A percentile compares a stretch with the other conserved stretches of the same genome.
phyloP scores from a whole-genome alignment of 2,888 invertebrate species.

The Taenaris catops region DNA sequence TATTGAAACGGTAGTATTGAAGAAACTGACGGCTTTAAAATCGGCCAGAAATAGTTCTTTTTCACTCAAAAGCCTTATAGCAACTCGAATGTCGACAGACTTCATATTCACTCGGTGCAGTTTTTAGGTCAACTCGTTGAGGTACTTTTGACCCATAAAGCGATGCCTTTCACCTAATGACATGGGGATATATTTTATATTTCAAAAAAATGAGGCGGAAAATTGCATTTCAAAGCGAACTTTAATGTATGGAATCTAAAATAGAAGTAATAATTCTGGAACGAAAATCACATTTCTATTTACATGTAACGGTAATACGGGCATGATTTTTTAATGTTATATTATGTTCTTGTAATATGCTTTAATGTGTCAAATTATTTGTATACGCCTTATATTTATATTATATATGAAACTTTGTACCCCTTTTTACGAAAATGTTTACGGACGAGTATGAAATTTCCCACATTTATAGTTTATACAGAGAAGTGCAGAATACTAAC shows the following conservation, averaged over 20 bases:
- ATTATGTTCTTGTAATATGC: too few species aligned
- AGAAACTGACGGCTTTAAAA: slow-evolving; percentile 9
- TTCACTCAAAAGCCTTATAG: slow-evolving; percentile 18
- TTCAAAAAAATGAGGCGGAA: slow-evolving; percentile 11
- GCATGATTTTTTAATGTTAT: too few species aligned
- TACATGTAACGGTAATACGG: too few species aligned
- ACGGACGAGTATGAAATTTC: too few species aligned
- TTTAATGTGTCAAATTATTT: too few species aligned
- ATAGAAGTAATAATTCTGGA: not conserved
- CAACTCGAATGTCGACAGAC: slow-evolving; percentile 19
- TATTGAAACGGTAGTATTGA: too few species aligned
- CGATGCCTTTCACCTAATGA: slow-evolving; percentile 24
- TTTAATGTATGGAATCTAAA: slow-evolving; percentile 6
- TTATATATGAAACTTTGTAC: too few species aligned
- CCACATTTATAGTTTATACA: too few species aligned
- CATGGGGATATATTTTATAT: slow-evolving; percentile 14
- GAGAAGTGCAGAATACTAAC: too few species aligned
- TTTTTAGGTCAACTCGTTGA: slow-evolving; percentile 27
- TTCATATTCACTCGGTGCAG: slow-evolving; percentile 18
- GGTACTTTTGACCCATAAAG: slow-evolving; percentile 27
- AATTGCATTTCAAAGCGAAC: slow-evolving; percentile 6
- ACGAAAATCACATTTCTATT: not conserved
- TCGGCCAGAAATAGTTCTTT: slow-evolving; percentile 13
- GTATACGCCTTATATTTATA: too few species aligned
- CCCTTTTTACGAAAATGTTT: too few species aligned